A percentile compares a stretch with the other conserved stretches of the same genome.
Evolutionary conservation across 2,797 vertebrate genomes (phyloP).

Genomic region (Pangasius djambal): DNA sequence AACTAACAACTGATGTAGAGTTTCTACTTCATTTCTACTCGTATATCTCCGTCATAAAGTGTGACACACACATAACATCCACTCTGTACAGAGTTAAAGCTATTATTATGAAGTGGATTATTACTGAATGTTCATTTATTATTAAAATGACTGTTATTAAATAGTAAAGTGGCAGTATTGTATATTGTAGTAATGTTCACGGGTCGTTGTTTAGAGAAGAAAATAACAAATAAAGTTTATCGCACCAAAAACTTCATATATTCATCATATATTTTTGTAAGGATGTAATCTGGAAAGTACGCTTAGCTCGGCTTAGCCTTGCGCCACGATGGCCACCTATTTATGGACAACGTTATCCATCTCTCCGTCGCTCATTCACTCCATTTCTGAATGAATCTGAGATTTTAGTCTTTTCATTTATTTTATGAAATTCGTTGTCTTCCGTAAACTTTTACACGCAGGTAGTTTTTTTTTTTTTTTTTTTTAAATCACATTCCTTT

Average conservation of each 20-base stretch:
- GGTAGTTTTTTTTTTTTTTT: neutral
- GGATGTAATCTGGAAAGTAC: neutral
- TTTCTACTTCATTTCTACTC: neutral
- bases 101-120: neutral
- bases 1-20: neutral
- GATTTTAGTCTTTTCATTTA: neutral
- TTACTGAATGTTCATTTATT: too few species aligned
- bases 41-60: neutral
- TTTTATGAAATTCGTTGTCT: neutral
- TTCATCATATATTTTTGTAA: neutral
- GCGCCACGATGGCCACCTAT: conserved; percentile 55
- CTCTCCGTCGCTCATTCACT: conserved; percentile 37
- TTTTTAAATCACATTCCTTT: neutral
- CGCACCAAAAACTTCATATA: neutral
- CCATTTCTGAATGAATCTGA: neutral
- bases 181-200: neutral
- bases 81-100: neutral
- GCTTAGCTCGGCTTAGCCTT: conserved; percentile 16
- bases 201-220: neutral
- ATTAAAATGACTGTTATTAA: neutral
- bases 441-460: neutral
- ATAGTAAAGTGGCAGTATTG: neutral
- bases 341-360: conserved; percentile 42
- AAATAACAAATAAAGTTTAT: neutral
- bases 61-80: neutral